Evolutionary conservation across 1,140 invertebrate genomes (phyloP).

Genomic region (Calliphora vicina): DNA sequence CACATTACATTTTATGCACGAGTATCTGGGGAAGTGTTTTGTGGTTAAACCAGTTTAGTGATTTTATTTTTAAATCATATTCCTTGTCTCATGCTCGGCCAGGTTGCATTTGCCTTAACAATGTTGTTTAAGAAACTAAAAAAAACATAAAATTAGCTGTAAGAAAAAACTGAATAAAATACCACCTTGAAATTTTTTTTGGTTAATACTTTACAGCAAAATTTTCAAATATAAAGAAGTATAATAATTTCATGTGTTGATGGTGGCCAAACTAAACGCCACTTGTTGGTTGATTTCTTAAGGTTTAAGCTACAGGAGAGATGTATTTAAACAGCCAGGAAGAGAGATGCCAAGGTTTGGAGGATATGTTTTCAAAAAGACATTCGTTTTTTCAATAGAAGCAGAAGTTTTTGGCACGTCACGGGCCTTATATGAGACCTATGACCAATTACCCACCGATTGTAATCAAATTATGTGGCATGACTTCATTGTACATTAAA

Average conservation of each 20-base stretch:
- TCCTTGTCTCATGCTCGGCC: background rate
- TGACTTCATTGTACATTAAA: too few relatives aligned
- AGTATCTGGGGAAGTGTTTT: background rate
- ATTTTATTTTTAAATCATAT: constrained; percentile 27
- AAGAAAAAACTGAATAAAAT: background rate
- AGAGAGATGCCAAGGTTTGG: background rate
- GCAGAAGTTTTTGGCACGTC: too few relatives aligned
- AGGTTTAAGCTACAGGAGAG: background rate
- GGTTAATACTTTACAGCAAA: background rate
- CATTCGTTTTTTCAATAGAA: too few relatives aligned
- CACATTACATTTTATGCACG: too few relatives aligned
- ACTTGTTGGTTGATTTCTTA: background rate
- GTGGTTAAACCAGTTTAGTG: constrained; percentile 31
- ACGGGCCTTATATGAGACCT: too few relatives aligned
- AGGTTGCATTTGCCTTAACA: background rate
- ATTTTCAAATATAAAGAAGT: background rate
- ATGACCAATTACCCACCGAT: too few relatives aligned
- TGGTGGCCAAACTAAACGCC: constrained; percentile 29
- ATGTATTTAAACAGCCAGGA: background rate
- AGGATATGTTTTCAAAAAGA: too few relatives aligned
- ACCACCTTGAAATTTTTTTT: constrained; percentile 26
- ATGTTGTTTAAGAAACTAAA: constrained; percentile 1
- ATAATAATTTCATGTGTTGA: background rate
- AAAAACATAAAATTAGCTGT: background rate
- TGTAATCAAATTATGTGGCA: too few relatives aligned